Percentiles rank a stretch among this genome's conserved stretches.
These are phyloP conservation scores for Cremastobaeus sp. DNA, from an alignment of 2,888 invertebrate genomes.

Conservation along the genomic window DNA sequence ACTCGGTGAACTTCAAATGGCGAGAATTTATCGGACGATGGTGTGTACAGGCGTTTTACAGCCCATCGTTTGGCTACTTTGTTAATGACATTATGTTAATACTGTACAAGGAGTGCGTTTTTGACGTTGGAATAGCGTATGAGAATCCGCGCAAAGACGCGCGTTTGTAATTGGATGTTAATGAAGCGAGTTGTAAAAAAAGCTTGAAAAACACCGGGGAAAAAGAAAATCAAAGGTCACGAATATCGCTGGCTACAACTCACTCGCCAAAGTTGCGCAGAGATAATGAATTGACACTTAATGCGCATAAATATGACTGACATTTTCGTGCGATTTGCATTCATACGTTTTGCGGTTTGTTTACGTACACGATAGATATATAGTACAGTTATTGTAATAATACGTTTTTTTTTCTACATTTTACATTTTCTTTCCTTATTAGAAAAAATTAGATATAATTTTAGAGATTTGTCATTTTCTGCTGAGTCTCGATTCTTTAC, in stretches of 20 bases:
- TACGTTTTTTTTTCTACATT: no score
- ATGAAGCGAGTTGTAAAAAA: slow-evolving; percentile 53
- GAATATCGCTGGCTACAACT: slow-evolving; percentile 58
- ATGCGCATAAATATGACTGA: slow-evolving; percentile 60
- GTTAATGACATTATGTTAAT: slow-evolving; percentile 59
- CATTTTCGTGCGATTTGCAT: slow-evolving; percentile 61
- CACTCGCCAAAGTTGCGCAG: slow-evolving; percentile 56
- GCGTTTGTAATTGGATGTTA: slow-evolving; percentile 61
- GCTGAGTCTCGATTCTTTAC: neutral
- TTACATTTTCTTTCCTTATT: no score
- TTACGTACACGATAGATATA: no score
- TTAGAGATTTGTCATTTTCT: no score
- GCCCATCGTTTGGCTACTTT: slow-evolving; percentile 49
- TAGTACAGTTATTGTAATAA: no score
- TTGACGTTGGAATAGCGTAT: slow-evolving; percentile 47
- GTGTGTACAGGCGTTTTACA: slow-evolving; percentile 49
- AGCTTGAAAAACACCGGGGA: slow-evolving; percentile 14
- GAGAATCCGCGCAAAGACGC: slow-evolving; percentile 51
- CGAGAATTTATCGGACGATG: slow-evolving; percentile 51
- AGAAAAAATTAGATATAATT: no score
- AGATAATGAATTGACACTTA: slow-evolving; percentile 59
- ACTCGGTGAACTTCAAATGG: slow-evolving; percentile 50
- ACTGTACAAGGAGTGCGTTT: slow-evolving; percentile 41
- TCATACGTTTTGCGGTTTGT: slow-evolving; percentile 33
- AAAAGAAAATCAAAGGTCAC: slow-evolving; percentile 58